Base-by-base conservation (phyloP, 64 coral and sea anemone genomes). In the Trachythela sp. region DNA sequence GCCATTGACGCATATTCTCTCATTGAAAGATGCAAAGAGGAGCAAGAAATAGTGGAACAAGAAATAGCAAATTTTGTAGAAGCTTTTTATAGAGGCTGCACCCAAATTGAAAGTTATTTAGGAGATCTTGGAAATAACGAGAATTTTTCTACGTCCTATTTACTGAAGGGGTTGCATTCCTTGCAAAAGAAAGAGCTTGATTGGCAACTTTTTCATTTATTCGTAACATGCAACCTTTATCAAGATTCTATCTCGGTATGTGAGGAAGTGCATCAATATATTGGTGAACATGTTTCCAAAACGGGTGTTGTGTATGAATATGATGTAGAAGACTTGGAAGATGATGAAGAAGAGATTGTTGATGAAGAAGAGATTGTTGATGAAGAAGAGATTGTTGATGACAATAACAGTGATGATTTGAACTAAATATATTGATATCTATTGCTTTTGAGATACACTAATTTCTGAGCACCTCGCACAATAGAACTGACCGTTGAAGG, bases 1-100 rank as follows among this genome's bases (percentile, higher is more conserved):
- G 75, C 75, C 0, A 80, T 80, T 80, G 75, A 80, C 75, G 75
- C 75, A 0, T 30, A 37, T 80, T 80, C 75, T 35, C 31, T 80
- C 33, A 80, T 35, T 37, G 75, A 80, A 35, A 35, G 75, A 80
- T 80, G 75, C 75, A 80, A 80, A 80, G 75, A 80, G 0, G 75
- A 80, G 35, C 75, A 39, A 37, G 75, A 80, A 39, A 80, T 80
- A 17, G 1, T 80, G 15, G 75, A 80, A 15, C 75, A 37, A 39
- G 2, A 80, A 39, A 80, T 80, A 29, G 33, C 15, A 18, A 80
- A 36, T 80, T 80, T n/a, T 80, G 31, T 80, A 5, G 33, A 80
- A 5, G 33, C 0, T 0, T 80, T 80, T 39, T 80, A 37, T 35
- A 35, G 35, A 30, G 13, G 0, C 30, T 80, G 75, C 20, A 80